A percentile compares a stretch with the other conserved stretches of the same genome.
Conservation (phyloP, 2,888 invertebrate genomes). For the Ferdinandea cuprea region DNA sequence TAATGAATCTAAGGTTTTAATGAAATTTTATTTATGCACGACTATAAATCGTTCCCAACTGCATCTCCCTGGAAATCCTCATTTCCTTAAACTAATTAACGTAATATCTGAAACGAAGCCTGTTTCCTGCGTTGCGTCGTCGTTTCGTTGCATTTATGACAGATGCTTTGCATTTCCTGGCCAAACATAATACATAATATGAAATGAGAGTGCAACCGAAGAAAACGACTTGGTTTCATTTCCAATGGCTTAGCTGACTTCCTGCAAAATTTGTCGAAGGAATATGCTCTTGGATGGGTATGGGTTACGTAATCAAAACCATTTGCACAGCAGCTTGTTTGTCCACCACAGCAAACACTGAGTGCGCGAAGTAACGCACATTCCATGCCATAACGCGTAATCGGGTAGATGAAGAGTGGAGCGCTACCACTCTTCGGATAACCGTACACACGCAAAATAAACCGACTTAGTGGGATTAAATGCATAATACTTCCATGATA, state of each 20-base stretch:
- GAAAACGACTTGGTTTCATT: conserved; percentile 1
- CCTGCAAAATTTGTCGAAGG: conserved; percentile 1
- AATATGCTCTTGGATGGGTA: no score
- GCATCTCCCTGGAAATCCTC: neutral
- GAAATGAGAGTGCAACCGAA: conserved; percentile 2
- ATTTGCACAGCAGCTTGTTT: conserved; percentile 17
- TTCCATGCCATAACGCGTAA: conserved; percentile 57
- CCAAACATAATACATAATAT: conserved; percentile 4
- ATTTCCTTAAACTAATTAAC: conserved; percentile 32
- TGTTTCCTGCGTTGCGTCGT: conserved; percentile 6
- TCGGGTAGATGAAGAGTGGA: conserved; percentile 28
- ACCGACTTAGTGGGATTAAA: conserved; percentile 46
- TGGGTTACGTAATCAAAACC: conserved; percentile 45
- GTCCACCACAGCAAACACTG: conserved; percentile 1
- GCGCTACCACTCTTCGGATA: conserved; percentile 23
- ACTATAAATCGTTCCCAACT: conserved; percentile 17
- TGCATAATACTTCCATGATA: conserved; percentile 49
- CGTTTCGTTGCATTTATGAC: conserved; percentile 28
- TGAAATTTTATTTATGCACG: conserved; percentile 27
- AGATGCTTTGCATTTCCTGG: no score
- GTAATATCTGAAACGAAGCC: neutral
- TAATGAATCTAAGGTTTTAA: conserved; percentile 11
- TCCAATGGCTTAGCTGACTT: conserved; percentile 3
- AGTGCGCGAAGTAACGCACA: conserved; percentile 33
- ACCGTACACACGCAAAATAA: conserved; percentile 62